Conservation (phyloP, 2,113 vertebrate species). For the Manacus vitellinus region DNA sequence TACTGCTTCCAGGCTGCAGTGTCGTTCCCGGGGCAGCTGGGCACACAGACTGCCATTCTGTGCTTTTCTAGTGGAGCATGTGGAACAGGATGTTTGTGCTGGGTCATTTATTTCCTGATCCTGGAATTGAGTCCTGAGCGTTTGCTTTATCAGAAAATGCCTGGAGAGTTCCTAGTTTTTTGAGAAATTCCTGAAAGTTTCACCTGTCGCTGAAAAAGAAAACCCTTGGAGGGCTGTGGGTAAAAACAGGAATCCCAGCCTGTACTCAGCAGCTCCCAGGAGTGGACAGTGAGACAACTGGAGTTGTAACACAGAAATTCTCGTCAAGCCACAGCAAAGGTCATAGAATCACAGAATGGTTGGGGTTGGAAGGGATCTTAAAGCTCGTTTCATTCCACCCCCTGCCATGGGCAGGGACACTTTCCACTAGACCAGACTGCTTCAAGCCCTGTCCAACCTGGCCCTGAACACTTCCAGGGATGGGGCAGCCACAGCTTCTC, state of each 20-base stretch:
- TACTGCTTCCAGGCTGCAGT: neutral
- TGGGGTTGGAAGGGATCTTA: neutral
- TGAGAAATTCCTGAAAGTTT: neutral
- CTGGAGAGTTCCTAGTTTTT: neutral
- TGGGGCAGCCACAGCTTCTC: neutral
- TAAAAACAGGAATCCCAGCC: neutral
- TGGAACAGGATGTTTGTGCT: constrained; percentile 14
- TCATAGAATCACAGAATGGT: neutral
- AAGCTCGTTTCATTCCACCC: accelerated
- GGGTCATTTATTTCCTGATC: neutral
- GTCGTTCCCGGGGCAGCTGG: neutral
- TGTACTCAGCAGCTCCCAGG: neutral
- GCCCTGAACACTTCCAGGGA: neutral
- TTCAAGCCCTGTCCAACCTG: accelerated
- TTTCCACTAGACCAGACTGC: accelerated
- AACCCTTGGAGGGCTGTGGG: neutral
- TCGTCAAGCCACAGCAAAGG: neutral
- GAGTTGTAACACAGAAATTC: neutral
- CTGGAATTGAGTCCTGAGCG: neutral
- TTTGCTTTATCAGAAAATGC: neutral
- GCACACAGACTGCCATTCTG: neutral
- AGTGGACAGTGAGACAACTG: accelerated
- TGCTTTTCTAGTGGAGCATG: neutral
- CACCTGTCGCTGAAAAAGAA: neutral
- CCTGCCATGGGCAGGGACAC: neutral